Conservation (phyloP, 2,888 invertebrate species). For the Pelosia muscerda region DNA sequence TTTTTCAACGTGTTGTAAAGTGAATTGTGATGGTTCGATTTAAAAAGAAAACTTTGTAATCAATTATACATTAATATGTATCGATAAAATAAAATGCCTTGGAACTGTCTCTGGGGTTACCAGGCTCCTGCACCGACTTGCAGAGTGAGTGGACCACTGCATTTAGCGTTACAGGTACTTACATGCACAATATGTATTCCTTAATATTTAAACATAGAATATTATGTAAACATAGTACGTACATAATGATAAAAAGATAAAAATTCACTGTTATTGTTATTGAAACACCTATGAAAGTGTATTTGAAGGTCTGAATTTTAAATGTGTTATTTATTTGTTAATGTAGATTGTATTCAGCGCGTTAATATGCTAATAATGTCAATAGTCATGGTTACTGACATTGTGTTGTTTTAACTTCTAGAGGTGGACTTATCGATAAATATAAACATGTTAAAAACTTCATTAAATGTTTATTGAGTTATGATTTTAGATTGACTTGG, state of each 20-base stretch:
- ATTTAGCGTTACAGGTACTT: conserved; percentile 74
- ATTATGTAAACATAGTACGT: not conserved
- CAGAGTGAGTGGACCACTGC: conserved; percentile 78
- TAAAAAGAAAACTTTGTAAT: conserved; percentile 20
- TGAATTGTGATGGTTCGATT: conserved; percentile 35
- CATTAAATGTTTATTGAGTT: not conserved
- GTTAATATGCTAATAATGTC: not conserved
- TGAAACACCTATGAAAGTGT: not conserved
- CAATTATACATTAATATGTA: conserved; percentile 52
- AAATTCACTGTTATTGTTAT: conserved; percentile 7
- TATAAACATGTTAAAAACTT: not conserved
- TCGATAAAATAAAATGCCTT: conserved; percentile 75
- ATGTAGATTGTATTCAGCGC: not conserved
- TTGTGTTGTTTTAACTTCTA: not conserved
- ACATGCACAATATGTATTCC: not conserved
- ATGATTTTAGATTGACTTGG: too few relatives aligned
- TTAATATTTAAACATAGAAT: not conserved
- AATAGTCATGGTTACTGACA: not conserved
- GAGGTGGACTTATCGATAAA: not conserved
- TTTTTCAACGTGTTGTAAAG: conserved; percentile 24
- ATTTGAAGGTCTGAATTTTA: not conserved
- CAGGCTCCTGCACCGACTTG: conserved; percentile 77
- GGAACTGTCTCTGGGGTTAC: conserved; percentile 84
- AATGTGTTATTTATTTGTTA: not conserved
- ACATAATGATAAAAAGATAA: too few relatives aligned